A percentile compares a stretch with the other conserved stretches of the same genome.
Evolutionary conservation across 2,113 vertebrate species (phyloP).

Genomic region (Tonatia bakeri): DNA sequence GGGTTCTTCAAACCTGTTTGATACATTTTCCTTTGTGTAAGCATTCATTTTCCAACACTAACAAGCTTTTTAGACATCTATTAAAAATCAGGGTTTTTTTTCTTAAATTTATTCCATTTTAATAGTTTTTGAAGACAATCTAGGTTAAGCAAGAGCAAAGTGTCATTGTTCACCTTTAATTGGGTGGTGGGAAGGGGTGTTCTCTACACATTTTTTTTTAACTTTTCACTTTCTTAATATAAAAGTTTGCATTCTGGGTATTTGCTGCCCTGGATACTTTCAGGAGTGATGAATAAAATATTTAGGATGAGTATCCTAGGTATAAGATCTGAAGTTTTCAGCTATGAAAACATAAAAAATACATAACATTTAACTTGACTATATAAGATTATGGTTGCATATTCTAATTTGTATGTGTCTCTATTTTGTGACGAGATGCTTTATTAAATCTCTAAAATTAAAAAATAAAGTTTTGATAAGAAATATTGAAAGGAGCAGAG

Average conservation of each 20-base stretch:
- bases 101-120: conserved; percentile 61
- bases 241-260: conserved; percentile 46
- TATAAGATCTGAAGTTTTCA: conserved; percentile 53
- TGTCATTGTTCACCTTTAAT: conserved; percentile 74
- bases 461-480: neutral
- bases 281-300: conserved; percentile 66
- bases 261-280: conserved; percentile 47
- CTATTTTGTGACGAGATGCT: conserved; percentile 81
- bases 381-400: conserved; percentile 76
- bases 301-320: conserved; percentile 59
- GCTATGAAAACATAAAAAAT: conserved; percentile 65
- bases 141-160: conserved; percentile 69
- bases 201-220: conserved; percentile 69
- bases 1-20: conserved; percentile 78
- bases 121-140: conserved; percentile 81
- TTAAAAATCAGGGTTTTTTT: conserved; percentile 51
- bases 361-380: conserved; percentile 45
- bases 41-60: conserved; percentile 79
- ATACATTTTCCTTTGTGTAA: conserved; percentile 75
- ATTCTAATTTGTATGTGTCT: conserved; percentile 80
- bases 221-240: conserved; percentile 80
- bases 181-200: conserved; percentile 57
- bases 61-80: conserved; percentile 73
- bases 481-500: neutral
- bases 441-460: conserved; percentile 83